A percentile compares a stretch with the other conserved stretches of the same genome.
These are phyloP conservation scores for Zingel zingel DNA, from an alignment of 2,113 vertebrate genomes.

Conservation along the genomic window DNA sequence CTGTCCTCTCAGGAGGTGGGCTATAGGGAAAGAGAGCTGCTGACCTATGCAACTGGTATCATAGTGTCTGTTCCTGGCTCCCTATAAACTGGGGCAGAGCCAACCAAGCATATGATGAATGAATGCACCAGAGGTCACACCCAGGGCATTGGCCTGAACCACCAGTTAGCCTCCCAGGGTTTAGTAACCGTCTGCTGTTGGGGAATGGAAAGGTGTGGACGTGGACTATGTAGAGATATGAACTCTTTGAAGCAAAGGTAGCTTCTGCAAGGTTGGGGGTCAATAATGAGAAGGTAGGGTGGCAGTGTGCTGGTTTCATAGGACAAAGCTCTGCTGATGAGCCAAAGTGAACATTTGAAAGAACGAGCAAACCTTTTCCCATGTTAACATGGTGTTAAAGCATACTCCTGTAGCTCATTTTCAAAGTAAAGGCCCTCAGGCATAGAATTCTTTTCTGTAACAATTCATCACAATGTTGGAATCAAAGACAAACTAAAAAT, in stretches of 20 bases:
- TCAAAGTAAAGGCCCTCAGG: constrained; percentile 21
- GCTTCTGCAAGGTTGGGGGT: constrained; percentile 15
- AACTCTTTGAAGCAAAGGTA: constrained; percentile 32
- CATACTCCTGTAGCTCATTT: constrained; percentile 9
- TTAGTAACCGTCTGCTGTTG: constrained; percentile 62
- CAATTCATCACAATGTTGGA: constrained; percentile 2
- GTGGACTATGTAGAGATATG: constrained; percentile 52
- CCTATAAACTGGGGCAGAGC: constrained; percentile 71
- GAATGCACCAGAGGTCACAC: constrained; percentile 72
- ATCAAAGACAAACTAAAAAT: constrained; percentile 22
- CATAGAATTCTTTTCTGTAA: background rate
- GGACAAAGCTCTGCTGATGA: constrained; percentile 9
- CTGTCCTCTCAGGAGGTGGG: constrained; percentile 66
- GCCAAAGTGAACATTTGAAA: background rate
- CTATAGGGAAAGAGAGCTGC: constrained; percentile 55
- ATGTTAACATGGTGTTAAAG: background rate
- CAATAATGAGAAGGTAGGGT: constrained; percentile 24
- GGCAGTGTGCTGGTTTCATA: constrained; percentile 8
- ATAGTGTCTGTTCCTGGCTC: constrained; percentile 56
- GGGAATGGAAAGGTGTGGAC: constrained; percentile 64
- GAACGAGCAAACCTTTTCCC: background rate
- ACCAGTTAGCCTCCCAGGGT: constrained; percentile 71
- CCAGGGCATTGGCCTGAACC: constrained; percentile 66
- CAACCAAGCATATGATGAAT: constrained; percentile 71
- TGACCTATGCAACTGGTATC: constrained; percentile 70